These are phyloP conservation scores for Gallinago paraguaiae DNA, from an alignment of 2,113 vertebrate genomes.

Conservation along the genomic window DNA sequence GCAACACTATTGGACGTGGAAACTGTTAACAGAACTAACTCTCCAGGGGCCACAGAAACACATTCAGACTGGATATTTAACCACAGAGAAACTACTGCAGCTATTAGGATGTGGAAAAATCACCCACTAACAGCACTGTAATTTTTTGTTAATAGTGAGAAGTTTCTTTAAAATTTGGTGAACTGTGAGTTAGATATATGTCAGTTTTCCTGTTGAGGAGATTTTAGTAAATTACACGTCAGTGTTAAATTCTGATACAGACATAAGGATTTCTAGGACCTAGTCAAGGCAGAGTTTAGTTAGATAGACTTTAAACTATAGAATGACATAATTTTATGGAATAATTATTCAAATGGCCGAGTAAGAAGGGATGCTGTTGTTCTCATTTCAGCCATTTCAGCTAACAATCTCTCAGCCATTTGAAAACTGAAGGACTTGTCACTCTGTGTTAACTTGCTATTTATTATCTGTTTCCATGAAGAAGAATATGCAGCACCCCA, in stretches of 20 bases:
- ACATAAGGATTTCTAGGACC: background rate
- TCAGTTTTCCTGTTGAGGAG: background rate
- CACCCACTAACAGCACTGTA: background rate
- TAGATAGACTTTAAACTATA: background rate
- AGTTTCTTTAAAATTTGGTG: background rate
- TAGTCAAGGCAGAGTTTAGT: background rate
- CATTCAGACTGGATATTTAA: background rate
- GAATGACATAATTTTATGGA: background rate
- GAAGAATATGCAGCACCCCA: background rate
- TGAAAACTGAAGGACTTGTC: background rate
- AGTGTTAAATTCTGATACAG: background rate
- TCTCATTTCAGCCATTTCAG: background rate
- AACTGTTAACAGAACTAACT: background rate
- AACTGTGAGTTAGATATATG: background rate
- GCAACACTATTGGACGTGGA: background rate
- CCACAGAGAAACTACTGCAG: background rate
- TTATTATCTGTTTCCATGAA: background rate
- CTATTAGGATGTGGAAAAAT: background rate
- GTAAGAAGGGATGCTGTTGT: background rate
- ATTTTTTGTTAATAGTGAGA: background rate
- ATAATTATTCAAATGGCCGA: background rate
- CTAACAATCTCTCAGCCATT: background rate
- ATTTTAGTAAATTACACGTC: background rate
- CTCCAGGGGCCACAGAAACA: background rate
- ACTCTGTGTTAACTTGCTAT: background rate